phyloP scores from a whole-genome alignment of 2,797 vertebrate genomes.

The Stomatorhinus walkeri region DNA sequence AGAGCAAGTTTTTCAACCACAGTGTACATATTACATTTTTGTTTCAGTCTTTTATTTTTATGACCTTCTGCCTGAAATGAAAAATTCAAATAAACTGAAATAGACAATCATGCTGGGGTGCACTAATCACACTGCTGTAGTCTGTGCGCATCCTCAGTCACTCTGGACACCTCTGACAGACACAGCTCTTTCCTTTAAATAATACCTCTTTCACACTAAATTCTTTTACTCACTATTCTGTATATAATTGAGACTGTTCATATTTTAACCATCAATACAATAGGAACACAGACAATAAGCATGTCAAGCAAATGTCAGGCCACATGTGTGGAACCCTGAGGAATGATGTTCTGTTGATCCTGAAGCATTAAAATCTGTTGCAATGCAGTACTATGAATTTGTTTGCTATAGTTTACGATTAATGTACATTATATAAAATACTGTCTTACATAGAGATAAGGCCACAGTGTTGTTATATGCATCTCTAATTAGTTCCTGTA shows the following conservation, averaged over 20 bases:
- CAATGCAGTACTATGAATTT: slow-evolving; percentile 7
- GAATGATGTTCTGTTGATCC: slow-evolving; percentile 32
- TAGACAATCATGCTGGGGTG: slow-evolving; percentile 37
- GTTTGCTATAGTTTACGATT: not conserved
- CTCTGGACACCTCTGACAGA: not conserved
- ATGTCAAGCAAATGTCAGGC: slow-evolving; percentile 24
- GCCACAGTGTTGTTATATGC: slow-evolving; percentile 11
- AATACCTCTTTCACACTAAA: not conserved
- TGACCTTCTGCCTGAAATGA: not conserved
- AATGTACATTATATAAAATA: not conserved
- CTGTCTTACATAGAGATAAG: not conserved
- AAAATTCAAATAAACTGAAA: slow-evolving; percentile 36
- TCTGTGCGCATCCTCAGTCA: slow-evolving; percentile 15
- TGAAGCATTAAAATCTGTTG: slow-evolving; percentile 14
- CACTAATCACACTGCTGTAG: slow-evolving; percentile 39
- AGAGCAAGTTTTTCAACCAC: not conserved
- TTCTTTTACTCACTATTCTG: not conserved
- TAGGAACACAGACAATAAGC: slow-evolving; percentile 5
- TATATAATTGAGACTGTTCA: slow-evolving; percentile 3
- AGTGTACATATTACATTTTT: not conserved
- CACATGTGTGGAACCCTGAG: slow-evolving; percentile 45
- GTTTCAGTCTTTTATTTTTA: not conserved
- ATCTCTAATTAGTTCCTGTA: not conserved
- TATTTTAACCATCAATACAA: slow-evolving; percentile 18
- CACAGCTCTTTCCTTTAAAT: not conserved